These are phyloP conservation scores for Aphaenogaster floridana DNA, from an alignment of 1,140 invertebrate genomes.

Conservation along the genomic window DNA sequence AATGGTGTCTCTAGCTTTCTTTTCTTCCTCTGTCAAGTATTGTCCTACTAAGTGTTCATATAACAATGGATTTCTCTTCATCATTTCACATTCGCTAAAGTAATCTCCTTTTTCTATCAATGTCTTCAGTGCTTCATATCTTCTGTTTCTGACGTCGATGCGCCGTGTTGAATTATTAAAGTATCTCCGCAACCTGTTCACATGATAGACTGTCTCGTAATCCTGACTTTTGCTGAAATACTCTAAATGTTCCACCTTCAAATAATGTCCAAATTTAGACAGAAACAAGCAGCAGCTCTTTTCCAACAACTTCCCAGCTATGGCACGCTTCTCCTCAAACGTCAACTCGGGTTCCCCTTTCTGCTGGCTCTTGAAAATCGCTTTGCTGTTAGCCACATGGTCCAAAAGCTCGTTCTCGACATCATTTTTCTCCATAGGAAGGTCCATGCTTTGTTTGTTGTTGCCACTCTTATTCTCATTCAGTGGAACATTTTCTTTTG, in stretches of 20 bases:
- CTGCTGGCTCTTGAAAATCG: constrained; percentile 92
- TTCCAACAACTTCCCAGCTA: constrained; percentile 90
- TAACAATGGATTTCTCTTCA: constrained; percentile 94
- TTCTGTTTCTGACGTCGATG: constrained; percentile 92
- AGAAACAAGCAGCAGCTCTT: constrained; percentile 91
- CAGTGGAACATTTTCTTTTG: neutral
- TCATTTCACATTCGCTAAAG: constrained; percentile 97
- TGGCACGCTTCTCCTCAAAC: constrained; percentile 90
- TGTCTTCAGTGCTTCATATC: constrained; percentile 93
- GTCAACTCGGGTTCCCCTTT: constrained; percentile 91
- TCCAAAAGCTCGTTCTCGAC: constrained; percentile 75
- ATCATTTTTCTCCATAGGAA: neutral
- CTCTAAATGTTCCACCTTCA: constrained; percentile 90
- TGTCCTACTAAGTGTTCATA: constrained; percentile 96
- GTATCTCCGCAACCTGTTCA: constrained; percentile 88
- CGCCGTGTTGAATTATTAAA: constrained; percentile 86
- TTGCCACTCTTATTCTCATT: constrained; percentile 18
- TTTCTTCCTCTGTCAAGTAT: constrained; percentile 93
- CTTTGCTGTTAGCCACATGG: constrained; percentile 76
- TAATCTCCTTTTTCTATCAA: constrained; percentile 93
- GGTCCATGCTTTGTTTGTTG: neutral
- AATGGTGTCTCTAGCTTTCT: constrained; percentile 88
- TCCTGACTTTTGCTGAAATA: constrained; percentile 89
- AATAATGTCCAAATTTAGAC: constrained; percentile 91
- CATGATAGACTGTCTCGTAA: constrained; percentile 89